Conservation (phyloP, 2,113 vertebrate genomes). For the Zapornia atra region DNA sequence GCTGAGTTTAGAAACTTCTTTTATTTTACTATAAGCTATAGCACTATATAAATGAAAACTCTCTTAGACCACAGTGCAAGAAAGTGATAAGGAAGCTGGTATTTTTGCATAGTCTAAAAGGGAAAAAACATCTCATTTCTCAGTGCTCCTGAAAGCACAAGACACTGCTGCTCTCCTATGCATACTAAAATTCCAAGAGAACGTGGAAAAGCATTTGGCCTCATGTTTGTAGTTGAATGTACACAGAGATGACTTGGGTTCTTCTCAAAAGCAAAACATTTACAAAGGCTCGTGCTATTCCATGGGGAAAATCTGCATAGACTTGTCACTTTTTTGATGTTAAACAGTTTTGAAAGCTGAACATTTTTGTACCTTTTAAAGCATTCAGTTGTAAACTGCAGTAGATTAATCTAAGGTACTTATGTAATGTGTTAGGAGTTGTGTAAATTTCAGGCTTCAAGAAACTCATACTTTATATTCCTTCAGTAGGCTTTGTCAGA, state of each 20-base stretch:
- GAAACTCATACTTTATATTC: slow-evolving; percentile 1
- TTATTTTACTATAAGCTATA: not conserved
- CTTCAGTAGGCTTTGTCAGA: slow-evolving; percentile 5
- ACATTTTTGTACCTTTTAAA: slow-evolving; percentile 19
- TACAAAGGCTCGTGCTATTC: slow-evolving; percentile 15
- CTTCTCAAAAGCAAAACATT: slow-evolving; percentile 45
- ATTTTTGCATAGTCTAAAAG: not conserved
- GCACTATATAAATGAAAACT: not conserved
- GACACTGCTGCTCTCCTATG: not conserved
- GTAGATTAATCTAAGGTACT: slow-evolving; percentile 28
- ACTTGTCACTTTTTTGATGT: slow-evolving; percentile 52
- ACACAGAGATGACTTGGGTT: not conserved
- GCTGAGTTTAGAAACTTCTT: not conserved
- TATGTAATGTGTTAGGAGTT: slow-evolving; percentile 16
- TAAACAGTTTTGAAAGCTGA: slow-evolving; percentile 43
- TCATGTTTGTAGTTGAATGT: not conserved
- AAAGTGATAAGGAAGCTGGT: not conserved
- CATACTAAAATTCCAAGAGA: not conserved
- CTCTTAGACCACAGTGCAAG: not conserved
- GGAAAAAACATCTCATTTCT: not conserved
- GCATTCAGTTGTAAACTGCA: not conserved
- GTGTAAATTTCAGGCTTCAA: slow-evolving; percentile 33
- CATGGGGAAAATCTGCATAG: not conserved
- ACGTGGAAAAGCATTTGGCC: not conserved
- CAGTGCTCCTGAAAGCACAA: not conserved